Base-by-base conservation (phyloP, 2,888 invertebrate genomes). In the Epistrophe eligans region DNA sequence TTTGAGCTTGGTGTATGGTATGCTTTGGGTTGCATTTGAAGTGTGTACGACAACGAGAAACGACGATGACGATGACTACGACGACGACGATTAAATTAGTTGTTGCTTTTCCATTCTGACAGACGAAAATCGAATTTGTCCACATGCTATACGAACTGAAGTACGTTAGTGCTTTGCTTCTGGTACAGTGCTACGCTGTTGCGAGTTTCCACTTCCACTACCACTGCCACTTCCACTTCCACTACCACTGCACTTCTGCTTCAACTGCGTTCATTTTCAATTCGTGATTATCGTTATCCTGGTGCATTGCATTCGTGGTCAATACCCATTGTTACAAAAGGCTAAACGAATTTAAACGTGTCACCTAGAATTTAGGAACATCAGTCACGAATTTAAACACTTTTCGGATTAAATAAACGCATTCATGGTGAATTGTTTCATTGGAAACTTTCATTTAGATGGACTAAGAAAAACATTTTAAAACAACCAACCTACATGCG, bases 31-130 rank as follows among this genome's bases (percentile, higher is more conserved):
- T 72, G 72, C 77, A 82, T 82, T 82, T 82, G 82, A 82, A 82
- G 82, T 72, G 71, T 71, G 67, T 50, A 50, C 67, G 40, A 62
- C 19, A 13, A 43, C 38, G n/a, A n/a, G n/a, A n/a, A n/a, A 50
- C 66, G 40, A 62, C 19, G 10, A 43, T 19, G 24, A 64, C 10
- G 28, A 66, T 13, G 35, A 50, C 7, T 11, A 48, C 62, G 32
- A 77, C 81, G 64, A 77, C 82, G 43, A 72, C 82, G 82, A 82
- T 82, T 82, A 82, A 82, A 82, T 82, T 82, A 82, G 82, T 82
- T 82, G 82, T 82, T 82, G 82, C 82, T 82, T 82, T 82, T 77
- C 77, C 82, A 82, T 82, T 71, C 77, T 82, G 82, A 82, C 82
- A 82, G 71, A 82, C 72, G 77, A 77, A 82, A 82, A 82, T 82